phyloP scores from a whole-genome alignment of 2,797 vertebrate genomes.

The Rhabdophis nuchalis region DNA sequence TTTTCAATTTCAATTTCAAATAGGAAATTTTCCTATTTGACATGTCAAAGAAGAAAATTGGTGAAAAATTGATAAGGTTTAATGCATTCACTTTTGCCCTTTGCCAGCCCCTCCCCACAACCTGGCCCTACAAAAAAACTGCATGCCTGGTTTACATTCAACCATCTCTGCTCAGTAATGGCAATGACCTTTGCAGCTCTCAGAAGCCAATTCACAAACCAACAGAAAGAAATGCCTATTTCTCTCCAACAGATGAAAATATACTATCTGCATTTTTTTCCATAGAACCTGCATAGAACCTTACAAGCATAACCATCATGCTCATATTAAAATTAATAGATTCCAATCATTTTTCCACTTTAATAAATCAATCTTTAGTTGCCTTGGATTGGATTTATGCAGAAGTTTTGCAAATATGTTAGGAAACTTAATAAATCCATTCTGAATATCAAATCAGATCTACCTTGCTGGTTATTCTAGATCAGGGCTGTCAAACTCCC shows the following conservation, averaged over 20 bases:
- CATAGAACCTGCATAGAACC: too few relatives aligned
- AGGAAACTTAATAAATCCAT: neutral
- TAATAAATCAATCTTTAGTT: neutral
- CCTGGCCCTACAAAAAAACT: neutral
- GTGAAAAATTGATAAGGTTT: neutral
- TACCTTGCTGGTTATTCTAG: neutral
- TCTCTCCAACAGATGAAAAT: neutral
- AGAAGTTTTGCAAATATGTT: neutral
- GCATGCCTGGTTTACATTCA: neutral
- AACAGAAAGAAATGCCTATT: neutral
- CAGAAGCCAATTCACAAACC: neutral
- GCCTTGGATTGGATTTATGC: neutral
- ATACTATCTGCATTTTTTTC: neutral
- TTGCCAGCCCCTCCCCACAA: neutral
- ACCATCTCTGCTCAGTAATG: neutral
- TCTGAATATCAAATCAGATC: neutral
- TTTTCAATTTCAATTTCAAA: too few relatives aligned
- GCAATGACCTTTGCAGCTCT: neutral
- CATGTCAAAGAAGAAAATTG: neutral
- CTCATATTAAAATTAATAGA: neutral
- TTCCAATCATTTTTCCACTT: neutral
- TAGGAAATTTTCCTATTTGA: neutral
- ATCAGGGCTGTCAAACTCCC: neutral
- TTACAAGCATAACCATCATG: neutral
- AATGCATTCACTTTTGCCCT: neutral